Conservation (phyloP, 2,113 vertebrate species). For the Tachysurus vachellii region DNA sequence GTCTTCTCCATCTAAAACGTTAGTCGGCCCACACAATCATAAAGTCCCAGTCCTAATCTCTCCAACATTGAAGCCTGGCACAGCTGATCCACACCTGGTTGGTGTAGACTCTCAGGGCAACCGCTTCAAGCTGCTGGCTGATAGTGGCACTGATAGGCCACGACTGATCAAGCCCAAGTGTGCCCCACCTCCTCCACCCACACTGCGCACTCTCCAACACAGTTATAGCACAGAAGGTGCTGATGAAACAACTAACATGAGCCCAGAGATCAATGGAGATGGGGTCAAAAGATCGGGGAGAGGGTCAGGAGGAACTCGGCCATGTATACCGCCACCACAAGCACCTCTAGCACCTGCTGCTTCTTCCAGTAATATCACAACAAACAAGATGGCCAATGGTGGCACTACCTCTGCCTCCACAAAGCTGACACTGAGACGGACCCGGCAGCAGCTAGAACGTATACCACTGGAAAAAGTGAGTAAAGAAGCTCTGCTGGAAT, state of each 20-base stretch:
- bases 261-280: slow-evolving; percentile 77
- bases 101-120: slow-evolving; percentile 99
- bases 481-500: slow-evolving; percentile 91
- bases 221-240: slow-evolving; percentile 70
- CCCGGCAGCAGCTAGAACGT: slow-evolving; percentile 84
- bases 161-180: slow-evolving; percentile 96
- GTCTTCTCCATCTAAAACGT: slow-evolving; percentile 85
- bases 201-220: slow-evolving; percentile 81
- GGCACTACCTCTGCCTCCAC: slow-evolving; percentile 65
- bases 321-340: slow-evolving; percentile 87
- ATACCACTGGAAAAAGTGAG: slow-evolving; percentile 86
- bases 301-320: slow-evolving; percentile 76
- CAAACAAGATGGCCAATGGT: slow-evolving; percentile 86
- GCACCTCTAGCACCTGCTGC: slow-evolving; percentile 80
- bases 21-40: slow-evolving; percentile 87
- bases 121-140: slow-evolving; percentile 95
- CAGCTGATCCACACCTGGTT: slow-evolving; percentile 90
- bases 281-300: slow-evolving; percentile 75
- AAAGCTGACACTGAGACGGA: slow-evolving; percentile 86
- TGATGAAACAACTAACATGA: slow-evolving; percentile 71
- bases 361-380: slow-evolving; percentile 64
- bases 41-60: slow-evolving; percentile 99
- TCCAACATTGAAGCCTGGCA: slow-evolving; percentile 89
- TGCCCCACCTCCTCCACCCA: slow-evolving; percentile 89
- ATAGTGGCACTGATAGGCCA: slow-evolving; percentile 88